A percentile compares a stretch with the other conserved stretches of the same genome.
Conservation (phyloP, 2,888 invertebrate genomes). For the Leptinotarsa tumamoca region DNA sequence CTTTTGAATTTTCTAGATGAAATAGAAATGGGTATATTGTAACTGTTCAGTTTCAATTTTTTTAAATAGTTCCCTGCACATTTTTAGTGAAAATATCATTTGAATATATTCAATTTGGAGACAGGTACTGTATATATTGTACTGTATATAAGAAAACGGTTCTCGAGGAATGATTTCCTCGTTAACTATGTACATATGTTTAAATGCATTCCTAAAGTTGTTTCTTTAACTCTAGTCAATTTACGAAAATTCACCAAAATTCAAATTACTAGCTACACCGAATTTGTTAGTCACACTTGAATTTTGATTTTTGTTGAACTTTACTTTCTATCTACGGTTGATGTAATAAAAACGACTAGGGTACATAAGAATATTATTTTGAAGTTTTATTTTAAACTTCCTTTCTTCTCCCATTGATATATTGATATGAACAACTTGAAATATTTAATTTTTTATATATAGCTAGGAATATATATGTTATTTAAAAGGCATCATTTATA, state of each 20-base stretch:
- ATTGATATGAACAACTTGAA: no score
- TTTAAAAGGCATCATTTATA: no score
- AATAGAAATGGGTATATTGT: neutral
- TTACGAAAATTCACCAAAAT: slow-evolving; percentile 40
- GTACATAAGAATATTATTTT: slow-evolving; percentile 49
- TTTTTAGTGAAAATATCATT: neutral
- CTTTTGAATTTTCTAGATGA: neutral
- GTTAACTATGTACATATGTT: slow-evolving; percentile 56
- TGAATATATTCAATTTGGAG: slow-evolving; percentile 4
- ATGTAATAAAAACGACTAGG: slow-evolving; percentile 64
- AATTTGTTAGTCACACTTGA: slow-evolving; percentile 45
- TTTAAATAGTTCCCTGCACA: neutral
- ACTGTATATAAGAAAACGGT: slow-evolving; percentile 23
- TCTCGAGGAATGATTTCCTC: slow-evolving; percentile 8
- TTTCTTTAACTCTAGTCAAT: slow-evolving; percentile 60
- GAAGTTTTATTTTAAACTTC: slow-evolving; percentile 27
- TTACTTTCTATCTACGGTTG: slow-evolving; percentile 60
- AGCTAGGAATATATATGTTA: no score
- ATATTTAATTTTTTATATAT: no score
- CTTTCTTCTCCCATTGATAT: neutral
- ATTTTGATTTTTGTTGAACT: slow-evolving; percentile 55
- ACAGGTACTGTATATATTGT: slow-evolving; percentile 24
- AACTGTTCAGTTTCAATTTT: neutral
- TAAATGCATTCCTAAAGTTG: slow-evolving; percentile 62
- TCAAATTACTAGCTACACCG: slow-evolving; percentile 29